Conservation (phyloP, 2,888 invertebrate species). For the Trichopoda pennipes region DNA sequence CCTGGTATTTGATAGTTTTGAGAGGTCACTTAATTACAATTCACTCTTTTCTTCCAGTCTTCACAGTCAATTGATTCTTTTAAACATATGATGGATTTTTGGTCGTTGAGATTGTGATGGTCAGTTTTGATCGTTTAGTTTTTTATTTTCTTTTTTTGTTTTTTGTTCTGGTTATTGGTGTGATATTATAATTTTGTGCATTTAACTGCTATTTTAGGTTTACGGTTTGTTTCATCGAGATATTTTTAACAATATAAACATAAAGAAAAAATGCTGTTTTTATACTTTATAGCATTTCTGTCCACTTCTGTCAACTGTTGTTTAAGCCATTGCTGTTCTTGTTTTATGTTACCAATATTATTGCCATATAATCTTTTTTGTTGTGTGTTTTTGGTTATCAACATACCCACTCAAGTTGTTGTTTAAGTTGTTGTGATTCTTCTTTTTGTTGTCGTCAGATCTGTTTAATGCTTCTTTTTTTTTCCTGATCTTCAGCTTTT, state of each 20-base stretch:
- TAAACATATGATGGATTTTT: background rate
- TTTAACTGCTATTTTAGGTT: constrained; percentile 51
- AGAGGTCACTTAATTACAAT: too few relatives aligned
- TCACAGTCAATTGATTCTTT: constrained; percentile 17
- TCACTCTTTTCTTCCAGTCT: background rate
- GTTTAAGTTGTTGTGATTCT: constrained; percentile 43
- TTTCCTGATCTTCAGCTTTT: constrained; percentile 22
- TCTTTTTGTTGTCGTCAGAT: constrained; percentile 27
- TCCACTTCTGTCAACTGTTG: constrained; percentile 45
- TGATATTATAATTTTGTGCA: constrained; percentile 60
- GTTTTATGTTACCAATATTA: constrained; percentile 42
- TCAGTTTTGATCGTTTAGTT: constrained; percentile 37
- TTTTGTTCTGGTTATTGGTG: constrained; percentile 25
- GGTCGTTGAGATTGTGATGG: constrained; percentile 37
- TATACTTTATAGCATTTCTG: constrained; percentile 33
- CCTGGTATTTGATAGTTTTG: too few relatives aligned
- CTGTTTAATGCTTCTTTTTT: background rate
- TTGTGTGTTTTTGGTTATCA: too few relatives aligned
- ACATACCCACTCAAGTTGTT: constrained; percentile 53
- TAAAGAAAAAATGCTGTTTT: constrained; percentile 9
- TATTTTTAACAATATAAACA: constrained; percentile 31
- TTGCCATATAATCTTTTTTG: constrained; percentile 5
- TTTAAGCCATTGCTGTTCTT: constrained; percentile 19
- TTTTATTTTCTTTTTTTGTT: background rate
- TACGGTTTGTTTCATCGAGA: constrained; percentile 49